These are phyloP conservation scores for Protonibea diacanthus DNA, from an alignment of 2,797 vertebrate species.

Conservation along the genomic window DNA sequence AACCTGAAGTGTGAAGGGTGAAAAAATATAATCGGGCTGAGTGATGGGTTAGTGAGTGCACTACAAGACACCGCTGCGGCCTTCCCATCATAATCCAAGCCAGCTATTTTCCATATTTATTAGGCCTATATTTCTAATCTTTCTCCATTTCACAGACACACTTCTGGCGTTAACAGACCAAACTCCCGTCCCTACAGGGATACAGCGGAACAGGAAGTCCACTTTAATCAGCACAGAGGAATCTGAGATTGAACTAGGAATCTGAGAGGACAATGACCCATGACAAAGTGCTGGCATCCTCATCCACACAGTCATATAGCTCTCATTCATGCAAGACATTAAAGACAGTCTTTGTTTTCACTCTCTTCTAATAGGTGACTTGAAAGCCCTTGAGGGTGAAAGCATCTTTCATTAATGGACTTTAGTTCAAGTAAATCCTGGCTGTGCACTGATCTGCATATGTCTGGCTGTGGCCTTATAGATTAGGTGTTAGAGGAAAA, in stretches of 20 bases:
- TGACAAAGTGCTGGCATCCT: conserved; percentile 36
- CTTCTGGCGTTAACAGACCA: conserved; percentile 30
- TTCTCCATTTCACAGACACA: conserved; percentile 51
- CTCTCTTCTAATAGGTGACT: conserved; percentile 13
- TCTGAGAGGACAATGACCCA: conserved; percentile 60
- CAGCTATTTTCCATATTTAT: conserved; percentile 60
- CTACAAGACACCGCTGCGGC: conserved; percentile 10
- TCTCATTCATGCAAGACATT: background rate
- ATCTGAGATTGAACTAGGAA: conserved; percentile 39
- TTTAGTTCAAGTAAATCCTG: conserved; percentile 11
- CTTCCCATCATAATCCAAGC: conserved; percentile 23
- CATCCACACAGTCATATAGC: background rate
- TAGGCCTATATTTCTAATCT: conserved; percentile 53
- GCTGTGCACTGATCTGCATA: conserved; percentile 14
- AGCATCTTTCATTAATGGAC: conserved; percentile 28
- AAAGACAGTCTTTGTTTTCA: background rate
- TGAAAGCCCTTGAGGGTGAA: conserved; percentile 4
- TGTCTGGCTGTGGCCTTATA: conserved; percentile 25
- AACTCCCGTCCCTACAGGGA: conserved; percentile 33
- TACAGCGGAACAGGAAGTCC: conserved; percentile 59
- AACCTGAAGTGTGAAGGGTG: conserved; percentile 12
- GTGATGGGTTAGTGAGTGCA: conserved; percentile 25
- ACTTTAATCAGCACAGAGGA: conserved; percentile 44
- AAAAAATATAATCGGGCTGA: conserved; percentile 1
- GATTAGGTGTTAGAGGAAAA: conserved; percentile 1